Evolutionary conservation across 2,888 invertebrate genomes (phyloP).

Genomic region (Sinopyrophorus schimmeli): DNA sequence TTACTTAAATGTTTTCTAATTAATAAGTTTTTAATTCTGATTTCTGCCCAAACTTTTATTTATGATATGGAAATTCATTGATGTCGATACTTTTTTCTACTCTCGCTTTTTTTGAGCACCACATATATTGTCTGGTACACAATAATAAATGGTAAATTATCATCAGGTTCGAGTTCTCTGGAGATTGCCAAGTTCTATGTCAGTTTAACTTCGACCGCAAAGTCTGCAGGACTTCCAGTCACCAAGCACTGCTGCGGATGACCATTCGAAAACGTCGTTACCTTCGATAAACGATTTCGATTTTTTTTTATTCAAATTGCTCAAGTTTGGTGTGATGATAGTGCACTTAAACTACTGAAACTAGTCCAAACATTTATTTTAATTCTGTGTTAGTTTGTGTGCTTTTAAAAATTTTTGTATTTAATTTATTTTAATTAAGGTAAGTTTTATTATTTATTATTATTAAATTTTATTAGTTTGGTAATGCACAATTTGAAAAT

Average conservation of each 20-base stretch:
- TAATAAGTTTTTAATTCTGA: no score
- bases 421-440: not conserved
- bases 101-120: constrained; percentile 3
- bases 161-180: constrained; percentile 12
- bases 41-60: no score
- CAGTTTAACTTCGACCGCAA: constrained; percentile 15
- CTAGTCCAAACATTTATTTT: no score
- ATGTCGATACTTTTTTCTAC: constrained; percentile 6
- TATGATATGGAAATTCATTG: no score
- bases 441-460: not conserved
- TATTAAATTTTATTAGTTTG: not conserved
- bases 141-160: constrained; percentile 12
- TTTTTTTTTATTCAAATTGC: constrained; percentile 1
- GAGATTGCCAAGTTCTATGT: constrained; percentile 22
- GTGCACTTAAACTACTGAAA: constrained; percentile 7
- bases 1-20: no score
- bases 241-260: no score
- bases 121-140: not conserved
- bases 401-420: not conserved
- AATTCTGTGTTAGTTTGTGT: not conserved
- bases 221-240: constrained; percentile 14
- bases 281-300: constrained; percentile 2
- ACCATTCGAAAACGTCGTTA: constrained; percentile 1
- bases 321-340: not conserved
- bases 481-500: not conserved